phyloP scores from a whole-genome alignment of 2,113 vertebrate species.

The Apus apus region DNA sequence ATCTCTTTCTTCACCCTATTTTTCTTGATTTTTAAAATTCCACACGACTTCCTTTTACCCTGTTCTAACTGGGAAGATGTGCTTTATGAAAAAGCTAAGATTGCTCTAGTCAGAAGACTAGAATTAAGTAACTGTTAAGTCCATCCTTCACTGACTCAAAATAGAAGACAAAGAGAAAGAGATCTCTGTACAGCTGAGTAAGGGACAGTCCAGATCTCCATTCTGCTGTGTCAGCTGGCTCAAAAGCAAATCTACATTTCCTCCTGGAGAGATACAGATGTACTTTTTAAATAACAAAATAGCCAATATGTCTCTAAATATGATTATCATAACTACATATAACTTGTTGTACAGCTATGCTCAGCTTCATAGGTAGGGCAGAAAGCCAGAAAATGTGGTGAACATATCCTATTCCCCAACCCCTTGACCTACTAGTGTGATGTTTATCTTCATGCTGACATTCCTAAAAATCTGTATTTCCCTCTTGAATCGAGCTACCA shows the following conservation, averaged over 20 bases:
- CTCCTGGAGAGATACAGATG: constrained; percentile 60
- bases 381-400: constrained; percentile 67
- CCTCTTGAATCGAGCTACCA: constrained; percentile 60
- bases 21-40: background rate
- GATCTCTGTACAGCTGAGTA: constrained; percentile 11
- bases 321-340: constrained; percentile 68
- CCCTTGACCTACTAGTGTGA: constrained; percentile 56
- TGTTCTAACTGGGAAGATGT: constrained; percentile 16
- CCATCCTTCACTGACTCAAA: background rate
- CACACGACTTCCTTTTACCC: constrained; percentile 8
- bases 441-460: constrained; percentile 73
- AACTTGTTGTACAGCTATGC: constrained; percentile 38
- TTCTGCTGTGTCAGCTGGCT: constrained; percentile 60
- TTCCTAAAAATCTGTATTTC: constrained; percentile 68
- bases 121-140: background rate
- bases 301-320: constrained; percentile 61
- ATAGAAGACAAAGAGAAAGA: background rate
- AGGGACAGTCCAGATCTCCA: constrained; percentile 11
- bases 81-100: constrained; percentile 21
- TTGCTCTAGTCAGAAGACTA: constrained; percentile 6
- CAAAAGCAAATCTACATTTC: constrained; percentile 37
- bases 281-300: constrained; percentile 61
- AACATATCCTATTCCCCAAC: constrained; percentile 69
- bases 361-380: constrained; percentile 55
- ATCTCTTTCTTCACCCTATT: background rate